Evolutionary conservation across 2,797 vertebrate genomes (phyloP).

Genomic region (Tragopan temminckii): DNA sequence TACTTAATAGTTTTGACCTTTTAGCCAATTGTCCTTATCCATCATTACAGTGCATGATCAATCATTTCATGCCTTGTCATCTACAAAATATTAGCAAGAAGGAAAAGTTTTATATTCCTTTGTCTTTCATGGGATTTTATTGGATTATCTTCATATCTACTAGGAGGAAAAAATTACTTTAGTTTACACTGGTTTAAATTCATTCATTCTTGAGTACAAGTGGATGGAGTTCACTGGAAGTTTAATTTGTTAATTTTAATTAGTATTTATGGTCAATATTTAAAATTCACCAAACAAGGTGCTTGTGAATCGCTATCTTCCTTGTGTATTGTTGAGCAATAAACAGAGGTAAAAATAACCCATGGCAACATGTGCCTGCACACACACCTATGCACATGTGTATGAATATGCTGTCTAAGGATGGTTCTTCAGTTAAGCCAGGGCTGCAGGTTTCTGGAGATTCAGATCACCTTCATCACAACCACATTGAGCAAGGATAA

Average conservation of each 20-base stretch:
- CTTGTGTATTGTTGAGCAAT: not conserved
- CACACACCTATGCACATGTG: rapidly evolving
- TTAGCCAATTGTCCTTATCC: slow-evolving; percentile 81
- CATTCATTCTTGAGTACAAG: not conserved
- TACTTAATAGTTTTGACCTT: slow-evolving; percentile 83
- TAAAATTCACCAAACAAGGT: rapidly evolving
- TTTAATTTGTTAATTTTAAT: not conserved
- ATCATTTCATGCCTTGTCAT: slow-evolving; percentile 76
- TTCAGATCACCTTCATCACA: not conserved
- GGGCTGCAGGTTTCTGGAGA: rapidly evolving
- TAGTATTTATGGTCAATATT: not conserved
- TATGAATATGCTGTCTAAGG: not conserved
- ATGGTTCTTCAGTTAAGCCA: not conserved
- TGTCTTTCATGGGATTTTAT: slow-evolving; percentile 25
- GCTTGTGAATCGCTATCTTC: not conserved
- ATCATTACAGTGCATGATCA: slow-evolving; percentile 77
- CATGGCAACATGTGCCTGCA: not conserved
- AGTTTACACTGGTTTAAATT: not conserved
- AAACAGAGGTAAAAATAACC: not conserved
- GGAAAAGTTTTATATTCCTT: slow-evolving; percentile 46
- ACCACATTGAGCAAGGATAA: not conserved
- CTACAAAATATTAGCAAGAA: slow-evolving; percentile 67
- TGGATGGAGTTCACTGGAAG: not conserved
- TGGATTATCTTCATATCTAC: slow-evolving; percentile 26
- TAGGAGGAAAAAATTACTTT: not conserved